Percentiles rank a stretch among this genome's conserved stretches.
Evolutionary conservation across 2,113 vertebrate species (phyloP).

Genomic region (Neodontobutis hainanensis): DNA sequence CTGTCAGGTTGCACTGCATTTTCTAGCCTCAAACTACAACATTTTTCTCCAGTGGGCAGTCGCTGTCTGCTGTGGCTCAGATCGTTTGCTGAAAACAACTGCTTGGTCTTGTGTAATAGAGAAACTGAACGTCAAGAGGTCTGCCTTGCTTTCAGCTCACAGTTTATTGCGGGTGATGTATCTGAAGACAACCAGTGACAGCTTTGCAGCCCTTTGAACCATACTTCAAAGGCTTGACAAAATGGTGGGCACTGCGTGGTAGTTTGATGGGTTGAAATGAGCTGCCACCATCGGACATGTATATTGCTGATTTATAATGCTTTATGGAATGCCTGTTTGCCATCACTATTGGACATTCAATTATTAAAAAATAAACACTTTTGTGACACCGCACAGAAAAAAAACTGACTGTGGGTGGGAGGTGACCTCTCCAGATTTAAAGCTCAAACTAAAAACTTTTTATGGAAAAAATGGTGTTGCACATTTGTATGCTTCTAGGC

Average conservation of each 20-base stretch:
- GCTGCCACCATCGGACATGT: conserved; percentile 34
- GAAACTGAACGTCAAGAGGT: conserved; percentile 36
- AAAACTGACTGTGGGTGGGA: not conserved
- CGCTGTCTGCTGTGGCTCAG: conserved; percentile 4
- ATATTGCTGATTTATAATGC: conserved; percentile 31
- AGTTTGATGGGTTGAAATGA: conserved; percentile 49
- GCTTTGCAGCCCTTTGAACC: conserved; percentile 59
- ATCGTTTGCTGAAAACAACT: conserved; percentile 26
- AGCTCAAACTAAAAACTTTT: conserved; percentile 32
- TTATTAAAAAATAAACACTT: conserved; percentile 21
- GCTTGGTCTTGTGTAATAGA: conserved; percentile 41
- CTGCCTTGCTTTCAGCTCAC: conserved; percentile 32
- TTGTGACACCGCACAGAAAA: not conserved
- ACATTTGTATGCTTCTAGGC: conserved; percentile 41
- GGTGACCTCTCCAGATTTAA: conserved; percentile 39
- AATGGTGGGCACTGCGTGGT: conserved; percentile 44
- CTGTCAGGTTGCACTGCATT: conserved; percentile 25
- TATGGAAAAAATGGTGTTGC: conserved; percentile 22
- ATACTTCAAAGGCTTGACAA: conserved; percentile 59
- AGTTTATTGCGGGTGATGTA: conserved; percentile 58
- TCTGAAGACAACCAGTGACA: conserved; percentile 60
- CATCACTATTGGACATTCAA: conserved; percentile 20
- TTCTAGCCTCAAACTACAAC: conserved; percentile 3
- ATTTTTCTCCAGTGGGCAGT: conserved; percentile 24
- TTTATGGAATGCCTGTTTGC: conserved; percentile 27